A percentile compares a stretch with the other conserved stretches of the same genome.
Conservation (phyloP, 1,140 invertebrate genomes). For the Sinella curviseta region DNA sequence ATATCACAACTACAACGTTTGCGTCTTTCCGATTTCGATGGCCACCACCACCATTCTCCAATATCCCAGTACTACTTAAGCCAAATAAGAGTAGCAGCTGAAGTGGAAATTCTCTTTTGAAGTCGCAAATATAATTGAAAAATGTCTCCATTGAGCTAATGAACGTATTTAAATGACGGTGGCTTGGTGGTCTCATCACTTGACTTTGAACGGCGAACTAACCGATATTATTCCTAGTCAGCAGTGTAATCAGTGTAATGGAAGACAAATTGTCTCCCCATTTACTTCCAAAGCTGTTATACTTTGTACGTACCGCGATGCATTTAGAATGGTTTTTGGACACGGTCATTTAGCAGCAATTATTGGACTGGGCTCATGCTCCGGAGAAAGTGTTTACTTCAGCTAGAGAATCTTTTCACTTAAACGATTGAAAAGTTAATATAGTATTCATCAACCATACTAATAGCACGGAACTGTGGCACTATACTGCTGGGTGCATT, state of each 20-base stretch:
- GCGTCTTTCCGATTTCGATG: not conserved
- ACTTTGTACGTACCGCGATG: not conserved
- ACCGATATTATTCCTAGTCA: not conserved
- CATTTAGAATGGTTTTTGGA: not conserved
- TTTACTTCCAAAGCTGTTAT: not conserved
- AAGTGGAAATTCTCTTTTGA: not conserved
- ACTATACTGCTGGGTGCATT: too few relatives aligned
- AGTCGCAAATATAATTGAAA: not conserved
- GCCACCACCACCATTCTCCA: not conserved
- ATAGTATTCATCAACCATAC: too few relatives aligned
- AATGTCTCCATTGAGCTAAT: not conserved
- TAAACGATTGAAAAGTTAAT: too few relatives aligned
- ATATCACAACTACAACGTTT: too few relatives aligned
- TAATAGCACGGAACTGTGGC: too few relatives aligned
- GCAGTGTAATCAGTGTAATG: not conserved
- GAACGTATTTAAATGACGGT: not conserved
- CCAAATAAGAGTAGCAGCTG: not conserved
- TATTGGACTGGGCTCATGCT: not conserved
- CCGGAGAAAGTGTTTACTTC: too few relatives aligned
- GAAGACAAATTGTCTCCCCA: not conserved
- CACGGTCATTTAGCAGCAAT: not conserved
- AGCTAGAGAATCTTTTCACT: too few relatives aligned
- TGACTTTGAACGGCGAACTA: not conserved
- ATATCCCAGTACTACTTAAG: not conserved
- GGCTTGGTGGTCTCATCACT: not conserved